Evolutionary conservation across 2,888 invertebrate genomes (phyloP), one percentile per base, ranked within the genome.

Genomic region (Sthenelais limicola): DNA sequence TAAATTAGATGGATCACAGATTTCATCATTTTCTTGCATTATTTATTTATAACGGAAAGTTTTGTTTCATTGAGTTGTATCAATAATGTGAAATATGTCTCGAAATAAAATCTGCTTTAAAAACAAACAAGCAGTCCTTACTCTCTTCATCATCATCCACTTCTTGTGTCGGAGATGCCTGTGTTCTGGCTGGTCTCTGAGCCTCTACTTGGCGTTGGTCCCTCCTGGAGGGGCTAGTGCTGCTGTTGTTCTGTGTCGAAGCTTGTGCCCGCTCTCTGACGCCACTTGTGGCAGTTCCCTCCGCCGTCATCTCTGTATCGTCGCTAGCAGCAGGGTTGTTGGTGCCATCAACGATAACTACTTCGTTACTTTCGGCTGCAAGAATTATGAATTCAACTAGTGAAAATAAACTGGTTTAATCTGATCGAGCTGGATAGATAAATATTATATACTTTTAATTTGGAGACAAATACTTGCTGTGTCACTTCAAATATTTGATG

Each of bases 91-190:
- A n/a, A n/a, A n/a, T n/a, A n/a, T n/a, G n/a, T n/a, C n/a, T n/a
- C n/a, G n/a, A n/a, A n/a, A n/a, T n/a, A n/a, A n/a, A n/a, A n/a
- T n/a, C n/a, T n/a, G n/a, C n/a, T n/a, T n/a, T n/a, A n/a, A n/a
- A n/a, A n/a, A n/a, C n/a, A 51, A 4, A 18, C 21, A 18, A 67
- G 47, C 54, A 26, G 48, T 68, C 49, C 68, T 18, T 43, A 54
- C 48, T n/a, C 28, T 54, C 91, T 74, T 91, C 90, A 21, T 84
- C 86, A 82, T 82, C 86, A 0, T 88, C 86, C 56, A 56, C 30
- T 7, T 43, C 43, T 43, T 9, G 43, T 15, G 12, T 18, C 12
- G 43, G 18, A 9, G 43, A 43, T 18, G 9, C 43, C 43, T 18
- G 9, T 18, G 18, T 43, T 18, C 9, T 18, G 9, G n/a, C n/a